Conservation (phyloP, 2,888 invertebrate genomes). For the Fragum fragum region DNA sequence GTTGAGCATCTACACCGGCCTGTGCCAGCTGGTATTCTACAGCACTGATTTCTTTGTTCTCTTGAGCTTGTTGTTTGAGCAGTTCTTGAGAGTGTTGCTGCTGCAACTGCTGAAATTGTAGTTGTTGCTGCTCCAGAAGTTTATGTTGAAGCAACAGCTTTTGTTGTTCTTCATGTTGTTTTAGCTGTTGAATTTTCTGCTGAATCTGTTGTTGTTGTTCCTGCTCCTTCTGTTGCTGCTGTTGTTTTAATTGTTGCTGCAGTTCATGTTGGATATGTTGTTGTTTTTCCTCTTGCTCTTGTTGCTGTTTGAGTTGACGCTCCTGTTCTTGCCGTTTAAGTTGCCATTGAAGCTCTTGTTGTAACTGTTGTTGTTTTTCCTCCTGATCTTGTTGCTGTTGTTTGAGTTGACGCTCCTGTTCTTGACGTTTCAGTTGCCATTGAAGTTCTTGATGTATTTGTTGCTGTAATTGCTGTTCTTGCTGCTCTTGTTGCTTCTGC, state of each 20-base stretch:
- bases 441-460: constrained; percentile 64
- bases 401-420: constrained; percentile 64
- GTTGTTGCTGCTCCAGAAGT: constrained; percentile 18
- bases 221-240: background rate
- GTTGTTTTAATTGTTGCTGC: background rate
- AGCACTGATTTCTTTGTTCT: constrained; percentile 19
- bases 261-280: constrained; percentile 32
- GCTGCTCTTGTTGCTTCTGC: constrained; percentile 69
- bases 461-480: constrained; percentile 71
- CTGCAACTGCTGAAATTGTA: background rate
- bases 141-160: constrained; percentile 6
- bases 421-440: constrained; percentile 59
- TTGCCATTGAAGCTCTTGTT: constrained; percentile 54
- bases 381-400: constrained; percentile 62
- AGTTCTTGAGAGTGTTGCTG: background rate
- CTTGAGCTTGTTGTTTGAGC: background rate
- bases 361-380: constrained; percentile 60
- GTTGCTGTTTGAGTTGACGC: constrained; percentile 64
- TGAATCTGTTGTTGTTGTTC: constrained; percentile 9
- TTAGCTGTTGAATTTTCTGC: constrained; percentile 27
- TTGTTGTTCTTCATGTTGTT: constrained; percentile 14
- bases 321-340: constrained; percentile 58
- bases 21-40: constrained; percentile 41
- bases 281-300: constrained; percentile 67
- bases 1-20: constrained; percentile 54